A percentile compares a stretch with the other conserved stretches of the same genome.
Evolutionary conservation across 2,113 vertebrate genomes (phyloP).

Genomic region (Ornithorhynchus anatinus): DNA sequence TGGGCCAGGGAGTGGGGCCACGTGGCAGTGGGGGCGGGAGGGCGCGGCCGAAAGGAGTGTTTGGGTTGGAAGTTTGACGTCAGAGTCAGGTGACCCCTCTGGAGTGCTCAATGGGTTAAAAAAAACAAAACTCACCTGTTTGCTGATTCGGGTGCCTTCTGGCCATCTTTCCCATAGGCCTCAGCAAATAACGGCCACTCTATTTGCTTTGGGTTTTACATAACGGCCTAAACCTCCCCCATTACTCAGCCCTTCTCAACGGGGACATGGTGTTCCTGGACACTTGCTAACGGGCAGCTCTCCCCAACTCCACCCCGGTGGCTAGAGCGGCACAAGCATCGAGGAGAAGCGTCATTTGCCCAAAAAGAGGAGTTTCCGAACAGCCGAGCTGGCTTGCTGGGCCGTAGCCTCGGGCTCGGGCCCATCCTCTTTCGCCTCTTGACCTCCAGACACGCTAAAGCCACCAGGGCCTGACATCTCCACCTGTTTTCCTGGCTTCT

Average conservation of each 20-base stretch:
- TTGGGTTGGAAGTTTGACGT: not conserved
- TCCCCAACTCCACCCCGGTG: not conserved
- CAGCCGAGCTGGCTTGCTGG: not conserved
- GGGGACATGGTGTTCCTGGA: conserved; percentile 6
- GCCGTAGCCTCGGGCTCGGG: not conserved
- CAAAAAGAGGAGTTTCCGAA: not conserved
- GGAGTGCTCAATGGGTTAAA: not conserved
- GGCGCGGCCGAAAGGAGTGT: not conserved
- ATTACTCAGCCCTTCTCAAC: not conserved
- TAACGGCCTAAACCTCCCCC: not conserved
- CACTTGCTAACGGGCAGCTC: not conserved
- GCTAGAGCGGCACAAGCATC: not conserved
- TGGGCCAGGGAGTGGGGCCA: too few species aligned
- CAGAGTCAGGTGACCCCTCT: not conserved
- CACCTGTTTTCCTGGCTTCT: too few species aligned
- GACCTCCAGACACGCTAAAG: too few species aligned
- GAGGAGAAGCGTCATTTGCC: not conserved
- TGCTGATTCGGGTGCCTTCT: not conserved
- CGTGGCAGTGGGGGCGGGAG: too few species aligned
- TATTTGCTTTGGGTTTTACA: conserved; percentile 31
- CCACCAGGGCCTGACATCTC: too few species aligned
- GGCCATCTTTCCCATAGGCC: not conserved
- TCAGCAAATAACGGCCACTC: conserved; percentile 6
- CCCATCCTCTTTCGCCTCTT: too few species aligned
- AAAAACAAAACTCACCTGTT: conserved; percentile 13